Evolutionary conservation across 2,888 invertebrate species (phyloP), one percentile per base, ranked within the genome.

Genomic region (Tholera decimalis): DNA sequence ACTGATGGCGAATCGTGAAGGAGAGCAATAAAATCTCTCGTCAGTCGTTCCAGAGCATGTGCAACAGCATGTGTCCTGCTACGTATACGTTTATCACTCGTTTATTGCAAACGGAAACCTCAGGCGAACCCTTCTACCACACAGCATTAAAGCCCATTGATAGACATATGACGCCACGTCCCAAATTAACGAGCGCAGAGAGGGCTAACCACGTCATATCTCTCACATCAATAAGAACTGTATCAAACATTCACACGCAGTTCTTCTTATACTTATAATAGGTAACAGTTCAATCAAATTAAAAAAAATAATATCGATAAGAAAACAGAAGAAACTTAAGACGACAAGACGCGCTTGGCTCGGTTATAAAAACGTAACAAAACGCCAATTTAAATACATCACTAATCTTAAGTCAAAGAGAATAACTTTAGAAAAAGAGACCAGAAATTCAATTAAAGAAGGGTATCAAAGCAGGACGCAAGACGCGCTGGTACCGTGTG

Each of bases 321-420:
- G 85, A 83, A 83, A 85, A 84, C 82, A 82, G 65, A 78, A 76
- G 82, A 79, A 82, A 76, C 62, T 56, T 77, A 81, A 80, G 86
- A 85, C 86, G 82, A 77, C 79, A 79, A 81, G 78, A 70, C 78
- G 78, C 81, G 73, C 79, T 76, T 84, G 76, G 78, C 83, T 83
- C 83, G 88, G 87, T 91, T 90, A 89, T 91, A 92, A 92, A 93
- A 93, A 93, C 89, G 92, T 91, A 88, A 94, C 94, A 93, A 92
- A 94, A 94, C 87, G 91, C 91, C 93, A 90, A 93, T 93, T 94
- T 93, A 93, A 93, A 94, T 93, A 94, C 92, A 91, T 93, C 92
- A 93, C 93, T 94, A 94, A 94, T 94, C 94, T 94, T 91, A 91
- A 94, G 93, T 95, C 93, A 94, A 93, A 93, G 93, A 91, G 93